Evolutionary conservation across 1,140 invertebrate genomes (phyloP).

Genomic region (Myzus persicae): DNA sequence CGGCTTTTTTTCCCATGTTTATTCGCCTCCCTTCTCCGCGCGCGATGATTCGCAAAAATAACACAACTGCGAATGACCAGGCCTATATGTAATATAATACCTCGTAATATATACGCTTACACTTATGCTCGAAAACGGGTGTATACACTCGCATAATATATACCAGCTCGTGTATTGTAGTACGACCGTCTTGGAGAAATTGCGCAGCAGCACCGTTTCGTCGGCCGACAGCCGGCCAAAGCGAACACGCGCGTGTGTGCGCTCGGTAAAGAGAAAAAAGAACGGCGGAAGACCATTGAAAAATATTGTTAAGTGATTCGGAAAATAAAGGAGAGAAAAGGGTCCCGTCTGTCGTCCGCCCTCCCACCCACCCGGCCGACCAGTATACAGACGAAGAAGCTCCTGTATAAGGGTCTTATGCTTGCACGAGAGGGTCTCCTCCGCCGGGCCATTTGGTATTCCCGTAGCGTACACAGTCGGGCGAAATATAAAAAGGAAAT

Average conservation of each 20-base stretch:
- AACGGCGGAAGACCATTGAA: conserved; percentile 43
- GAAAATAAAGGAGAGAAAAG: conserved; percentile 57
- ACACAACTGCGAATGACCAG: not conserved
- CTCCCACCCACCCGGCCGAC: too few relatives aligned
- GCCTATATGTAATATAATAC: not conserved
- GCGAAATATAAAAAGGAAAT: conserved; percentile 47
- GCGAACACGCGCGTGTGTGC: not conserved
- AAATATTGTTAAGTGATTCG: conserved; percentile 58
- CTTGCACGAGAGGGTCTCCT: not conserved
- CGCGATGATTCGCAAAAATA: not conserved
- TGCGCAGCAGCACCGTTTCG: not conserved
- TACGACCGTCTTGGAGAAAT: not conserved
- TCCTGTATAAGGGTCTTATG: conserved; percentile 14
- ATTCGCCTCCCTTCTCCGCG: too few relatives aligned
- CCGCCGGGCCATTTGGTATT: conserved; percentile 34
- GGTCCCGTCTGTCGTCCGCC: not conserved
- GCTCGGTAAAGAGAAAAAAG: not conserved
- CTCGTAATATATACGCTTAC: not conserved
- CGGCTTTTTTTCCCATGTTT: not conserved
- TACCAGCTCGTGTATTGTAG: not conserved
- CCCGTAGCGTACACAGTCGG: conserved; percentile 29
- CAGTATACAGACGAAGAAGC: not conserved
- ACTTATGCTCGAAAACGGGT: not conserved
- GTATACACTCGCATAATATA: not conserved
- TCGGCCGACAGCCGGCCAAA: not conserved